Evolutionary conservation across 2,888 invertebrate genomes (phyloP).

Genomic region (Megaustenia siamemsis): DNA sequence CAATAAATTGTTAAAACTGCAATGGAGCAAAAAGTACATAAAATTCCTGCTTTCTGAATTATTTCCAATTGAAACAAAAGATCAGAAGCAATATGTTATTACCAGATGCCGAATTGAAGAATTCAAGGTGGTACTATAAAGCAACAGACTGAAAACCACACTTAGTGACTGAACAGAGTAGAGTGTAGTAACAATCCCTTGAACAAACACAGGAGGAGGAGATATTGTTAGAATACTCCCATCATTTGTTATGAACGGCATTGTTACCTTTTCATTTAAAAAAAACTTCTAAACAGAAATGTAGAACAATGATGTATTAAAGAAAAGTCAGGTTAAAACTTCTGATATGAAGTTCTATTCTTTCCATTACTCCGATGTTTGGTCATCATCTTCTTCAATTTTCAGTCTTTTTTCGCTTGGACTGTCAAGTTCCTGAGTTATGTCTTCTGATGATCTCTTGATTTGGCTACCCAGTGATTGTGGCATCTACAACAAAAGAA

Average conservation of each 20-base stretch:
- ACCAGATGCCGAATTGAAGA: not conserved
- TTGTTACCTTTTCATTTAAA: not conserved
- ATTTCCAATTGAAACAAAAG: not conserved
- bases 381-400: conserved; percentile 30
- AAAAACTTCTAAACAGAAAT: not conserved
- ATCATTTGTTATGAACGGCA: not conserved
- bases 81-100: not conserved
- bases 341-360: not conserved
- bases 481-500: conserved; percentile 36
- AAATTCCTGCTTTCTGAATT: not conserved
- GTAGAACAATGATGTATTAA: not conserved
- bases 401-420: conserved; percentile 35
- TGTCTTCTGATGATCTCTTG: conserved; percentile 31
- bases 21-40: not conserved
- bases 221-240: not conserved
- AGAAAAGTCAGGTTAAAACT: not conserved
- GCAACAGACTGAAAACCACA: not conserved
- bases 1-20: not conserved
- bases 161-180: not conserved
- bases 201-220: not conserved
- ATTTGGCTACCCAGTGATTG: conserved; percentile 36
- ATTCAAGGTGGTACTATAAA: not conserved
- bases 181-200: not conserved
- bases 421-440: conserved; percentile 18
- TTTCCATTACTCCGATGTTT: not conserved